Percentiles rank a stretch among this genome's conserved stretches.
Conservation (phyloP, 2,113 vertebrate genomes). For the Pipra filicauda region DNA sequence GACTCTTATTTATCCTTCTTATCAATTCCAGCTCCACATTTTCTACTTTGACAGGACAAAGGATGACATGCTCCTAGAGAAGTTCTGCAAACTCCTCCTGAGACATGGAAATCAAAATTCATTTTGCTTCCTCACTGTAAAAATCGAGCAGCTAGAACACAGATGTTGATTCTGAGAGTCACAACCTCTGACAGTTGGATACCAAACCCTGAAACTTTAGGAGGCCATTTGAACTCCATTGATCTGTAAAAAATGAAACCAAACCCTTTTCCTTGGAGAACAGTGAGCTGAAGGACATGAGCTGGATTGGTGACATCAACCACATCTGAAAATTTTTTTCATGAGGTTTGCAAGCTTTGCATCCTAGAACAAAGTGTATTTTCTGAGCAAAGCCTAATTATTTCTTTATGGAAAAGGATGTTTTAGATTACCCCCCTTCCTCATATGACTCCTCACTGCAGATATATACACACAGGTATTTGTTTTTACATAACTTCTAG, state of each 20-base stretch:
- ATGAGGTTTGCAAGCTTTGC: neutral
- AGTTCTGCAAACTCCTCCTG: neutral
- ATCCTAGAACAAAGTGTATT: neutral
- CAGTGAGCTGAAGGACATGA: neutral
- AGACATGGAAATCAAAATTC: neutral
- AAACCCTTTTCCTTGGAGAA: neutral
- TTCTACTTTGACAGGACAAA: neutral
- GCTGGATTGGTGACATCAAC: neutral
- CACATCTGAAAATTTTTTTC: neutral
- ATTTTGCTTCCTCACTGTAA: neutral
- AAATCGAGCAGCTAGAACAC: neutral
- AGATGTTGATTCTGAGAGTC: neutral
- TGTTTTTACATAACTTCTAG: neutral
- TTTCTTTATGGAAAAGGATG: neutral
- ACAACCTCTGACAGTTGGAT: accelerated
- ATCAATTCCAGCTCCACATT: neutral
- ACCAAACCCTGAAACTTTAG: neutral
- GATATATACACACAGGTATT: neutral
- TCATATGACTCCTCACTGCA: neutral
- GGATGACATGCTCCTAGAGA: neutral
- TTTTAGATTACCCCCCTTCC: neutral
- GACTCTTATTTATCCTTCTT: neutral
- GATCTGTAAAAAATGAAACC: neutral
- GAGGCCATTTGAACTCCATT: neutral
- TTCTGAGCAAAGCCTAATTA: neutral